Base-by-base conservation (phyloP, 2,888 invertebrate species). In the Netelia fuscicornis region DNA sequence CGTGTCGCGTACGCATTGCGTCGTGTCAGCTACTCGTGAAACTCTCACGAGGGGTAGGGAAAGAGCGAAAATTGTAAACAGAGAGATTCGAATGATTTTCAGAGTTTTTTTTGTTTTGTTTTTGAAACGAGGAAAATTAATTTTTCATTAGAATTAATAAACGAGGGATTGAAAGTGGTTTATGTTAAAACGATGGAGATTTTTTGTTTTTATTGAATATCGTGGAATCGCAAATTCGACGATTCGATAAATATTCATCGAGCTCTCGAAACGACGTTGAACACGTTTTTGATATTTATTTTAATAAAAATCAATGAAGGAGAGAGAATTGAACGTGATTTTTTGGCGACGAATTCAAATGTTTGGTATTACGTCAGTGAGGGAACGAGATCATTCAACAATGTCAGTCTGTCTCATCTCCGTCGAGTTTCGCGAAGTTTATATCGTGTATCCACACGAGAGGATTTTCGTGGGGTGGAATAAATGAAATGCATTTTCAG, bases 401-500 rank as follows among this genome's bases (percentile, higher is more conserved):
- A 93, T 91, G 93, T 93, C 92, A 92, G 88, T 89, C 60, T 71
- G 48, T 77, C 72, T 54, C 30, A 68, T 60, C 44, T 30, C 30
- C 68, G 17, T 68, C 77, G 30, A 60, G 60, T 68, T 20, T 37
- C 52, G 23, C 54, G n/a, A 71, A 71, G 54, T 71, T 70, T 64
- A 75, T 64, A 48, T 25, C 37, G 13, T 44, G 17, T 54, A 65
- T 54, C n/a, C 2, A 11, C n/a, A 37, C 2, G 64, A 30, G 25
- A 25, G 58, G 25, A 10, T 10, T 11, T 23, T 30, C 13, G 54
- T 13, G 42, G 25, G 72, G 89, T 90, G 89, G 88, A 91, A 93
- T 89, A 92, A 93, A 93, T 93, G 91, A 92, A 93, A 93, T 92
- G 92, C 92, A 93, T 92, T 92, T 92, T 89, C 92, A 91, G 90